Conservation (phyloP, 92 coral and sea anemone genomes). For the Epizoanthus ramosus region DNA sequence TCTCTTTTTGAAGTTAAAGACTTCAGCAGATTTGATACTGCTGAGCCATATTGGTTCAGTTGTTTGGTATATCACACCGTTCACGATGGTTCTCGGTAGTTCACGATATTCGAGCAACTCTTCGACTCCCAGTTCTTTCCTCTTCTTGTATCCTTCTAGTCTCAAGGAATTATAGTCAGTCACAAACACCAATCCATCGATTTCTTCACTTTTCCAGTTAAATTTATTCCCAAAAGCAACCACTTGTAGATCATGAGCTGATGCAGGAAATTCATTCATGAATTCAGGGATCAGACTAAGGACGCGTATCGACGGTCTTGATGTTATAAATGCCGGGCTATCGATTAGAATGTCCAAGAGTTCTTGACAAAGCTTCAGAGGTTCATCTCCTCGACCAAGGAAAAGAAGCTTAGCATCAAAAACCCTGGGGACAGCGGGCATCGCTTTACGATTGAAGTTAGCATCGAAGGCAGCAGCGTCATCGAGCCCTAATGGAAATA, state of each 20-base stretch:
- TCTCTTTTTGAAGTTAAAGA: constrained; percentile 79
- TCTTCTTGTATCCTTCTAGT: constrained; percentile 63
- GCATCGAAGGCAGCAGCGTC: constrained; percentile 18
- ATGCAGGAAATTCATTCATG: constrained; percentile 61
- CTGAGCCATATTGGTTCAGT: constrained; percentile 78
- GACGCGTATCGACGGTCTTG: constrained; percentile 71
- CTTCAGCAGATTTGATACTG: constrained; percentile 73
- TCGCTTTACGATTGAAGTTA: constrained; percentile 28
- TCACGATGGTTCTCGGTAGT: constrained; percentile 50
- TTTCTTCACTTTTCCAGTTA: constrained; percentile 70
- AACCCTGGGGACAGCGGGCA: constrained; percentile 43
- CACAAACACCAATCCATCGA: constrained; percentile 71
- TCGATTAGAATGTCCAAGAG: constrained; percentile 65
- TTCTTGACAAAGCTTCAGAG: constrained; percentile 73
- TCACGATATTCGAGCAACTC: constrained; percentile 63
- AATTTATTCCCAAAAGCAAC: constrained; percentile 80
- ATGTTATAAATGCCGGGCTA: constrained; percentile 56
- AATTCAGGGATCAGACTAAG: constrained; percentile 73
- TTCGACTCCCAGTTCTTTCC: constrained; percentile 71
- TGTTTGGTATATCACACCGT: constrained; percentile 71
- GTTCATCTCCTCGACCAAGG: constrained; percentile 67
- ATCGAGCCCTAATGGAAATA: constrained; percentile 29
- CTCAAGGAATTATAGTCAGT: constrained; percentile 71
- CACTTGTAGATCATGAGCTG: constrained; percentile 64
- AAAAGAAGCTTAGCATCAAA: constrained; percentile 81